Evolutionary conservation across 2,797 vertebrate genomes (phyloP), one percentile per base, ranked within the genome.

Genomic region (Dryobates pubescens): DNA sequence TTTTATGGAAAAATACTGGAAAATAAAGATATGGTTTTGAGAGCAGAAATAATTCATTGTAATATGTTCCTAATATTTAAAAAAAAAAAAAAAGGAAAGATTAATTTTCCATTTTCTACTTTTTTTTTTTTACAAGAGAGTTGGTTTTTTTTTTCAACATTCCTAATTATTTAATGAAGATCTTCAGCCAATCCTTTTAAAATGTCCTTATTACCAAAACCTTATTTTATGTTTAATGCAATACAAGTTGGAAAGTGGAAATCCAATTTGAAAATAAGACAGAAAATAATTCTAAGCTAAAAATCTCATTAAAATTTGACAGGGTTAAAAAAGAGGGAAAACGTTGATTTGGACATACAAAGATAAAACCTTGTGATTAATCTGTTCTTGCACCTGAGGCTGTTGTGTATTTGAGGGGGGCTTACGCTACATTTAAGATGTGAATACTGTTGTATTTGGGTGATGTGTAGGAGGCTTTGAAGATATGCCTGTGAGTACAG

Each of bases 321-420:
- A 9, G 30, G 56, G 17, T 32, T 65, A 15, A 68, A 81, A 71
- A 43, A 17, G 2, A 53, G 49, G 15, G 15, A 9, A 76, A 13
- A 0, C 12, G 0, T 1, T 15, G 26, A 3, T 32, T 17, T 16
- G 20, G 9, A 41, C 8, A 17, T 11, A 34, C 8, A 3, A 29
- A 65, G 15, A 59, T 3, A 76, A 76, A 62, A 17, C 3, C 13
- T 49, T 45, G 20, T 36, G 7, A 54, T 12, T 38, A 29, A 54
- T 49, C 27, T 58, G 9, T 24, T 82, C 10, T n/a, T 79, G 8
- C 4, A 59, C 7, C n/a, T 4, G 1, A 3, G 7, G 9, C 7
- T 74, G 3, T 53, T 76, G 43, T 17, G 69, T 32, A 36, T 14
- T 3, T 63, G 27, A 70, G 24, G 2, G 4, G 0, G 1, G 7